These are phyloP conservation scores for Brachionus paranguensis DNA, from an alignment of 1,140 invertebrate genomes.

Conservation along the genomic window DNA sequence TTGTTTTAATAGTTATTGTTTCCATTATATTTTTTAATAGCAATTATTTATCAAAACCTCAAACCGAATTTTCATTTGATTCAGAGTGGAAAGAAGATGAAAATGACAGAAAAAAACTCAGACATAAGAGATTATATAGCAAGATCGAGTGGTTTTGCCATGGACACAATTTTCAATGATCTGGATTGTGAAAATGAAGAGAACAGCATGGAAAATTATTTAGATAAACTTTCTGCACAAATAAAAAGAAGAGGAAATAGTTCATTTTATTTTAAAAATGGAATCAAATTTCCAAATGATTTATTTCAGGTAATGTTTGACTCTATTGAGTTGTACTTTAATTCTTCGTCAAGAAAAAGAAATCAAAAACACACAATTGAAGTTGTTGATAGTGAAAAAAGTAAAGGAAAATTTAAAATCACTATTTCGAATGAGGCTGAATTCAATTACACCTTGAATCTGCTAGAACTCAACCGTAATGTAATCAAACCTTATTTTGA, in stretches of 20 bases:
- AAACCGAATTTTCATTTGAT: background rate
- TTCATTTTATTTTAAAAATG: slow-evolving; percentile 21
- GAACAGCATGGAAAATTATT: background rate
- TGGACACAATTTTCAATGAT: background rate
- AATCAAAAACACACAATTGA: background rate
- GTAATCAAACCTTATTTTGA: background rate
- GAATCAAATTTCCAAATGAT: slow-evolving; percentile 19
- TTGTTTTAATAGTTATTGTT: background rate
- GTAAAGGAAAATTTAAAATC: background rate
- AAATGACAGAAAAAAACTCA: background rate
- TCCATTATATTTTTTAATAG: background rate
- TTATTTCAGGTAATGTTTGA: background rate
- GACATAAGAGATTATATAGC: background rate
- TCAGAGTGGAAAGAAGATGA: background rate
- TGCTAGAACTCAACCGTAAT: background rate
- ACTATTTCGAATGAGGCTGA: background rate
- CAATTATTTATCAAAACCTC: background rate
- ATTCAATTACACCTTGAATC: background rate
- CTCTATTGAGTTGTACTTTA: background rate
- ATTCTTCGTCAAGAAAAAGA: background rate
- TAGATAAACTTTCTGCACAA: background rate
- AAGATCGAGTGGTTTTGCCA: background rate
- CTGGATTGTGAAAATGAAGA: background rate
- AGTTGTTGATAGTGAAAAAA: background rate
- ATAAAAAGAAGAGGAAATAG: background rate